phyloP scores from a whole-genome alignment of 1,140 invertebrate species.

The Lysiphlebus fabarum region DNA sequence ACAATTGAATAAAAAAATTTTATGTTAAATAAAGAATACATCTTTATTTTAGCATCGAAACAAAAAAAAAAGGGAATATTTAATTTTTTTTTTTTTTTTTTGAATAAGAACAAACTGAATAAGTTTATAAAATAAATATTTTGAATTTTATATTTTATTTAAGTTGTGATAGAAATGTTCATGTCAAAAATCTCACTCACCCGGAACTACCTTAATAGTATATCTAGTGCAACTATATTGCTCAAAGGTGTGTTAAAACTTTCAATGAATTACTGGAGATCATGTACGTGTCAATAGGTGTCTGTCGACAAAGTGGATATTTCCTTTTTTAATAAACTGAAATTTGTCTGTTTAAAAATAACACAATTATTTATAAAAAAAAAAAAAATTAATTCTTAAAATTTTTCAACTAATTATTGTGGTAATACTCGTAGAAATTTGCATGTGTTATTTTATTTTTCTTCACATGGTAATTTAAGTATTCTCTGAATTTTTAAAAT shows the following conservation, averaged over 20 bases:
- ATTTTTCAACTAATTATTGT: background rate
- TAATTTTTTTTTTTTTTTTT: background rate
- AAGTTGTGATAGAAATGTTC: constrained; percentile 3
- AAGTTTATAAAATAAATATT: too few relatives aligned
- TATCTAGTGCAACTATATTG: constrained; percentile 12
- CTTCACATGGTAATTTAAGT: background rate
- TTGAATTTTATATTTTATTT: background rate
- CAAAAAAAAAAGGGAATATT: too few relatives aligned
- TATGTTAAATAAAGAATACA: too few relatives aligned
- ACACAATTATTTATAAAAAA: background rate
- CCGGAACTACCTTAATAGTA: constrained; percentile 34
- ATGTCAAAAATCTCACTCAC: constrained; percentile 37
- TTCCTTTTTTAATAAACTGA: background rate
- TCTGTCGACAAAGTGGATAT: constrained; percentile 6
- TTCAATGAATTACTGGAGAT: constrained; percentile 3
- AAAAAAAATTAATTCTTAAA: background rate
- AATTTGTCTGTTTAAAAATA: background rate
- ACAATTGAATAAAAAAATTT: too few relatives aligned
- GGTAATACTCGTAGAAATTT: too few relatives aligned
- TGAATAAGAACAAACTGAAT: background rate
- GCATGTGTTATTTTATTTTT: background rate
- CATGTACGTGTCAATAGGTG: constrained; percentile 6
- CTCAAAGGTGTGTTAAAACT: background rate
- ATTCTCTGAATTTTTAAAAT: background rate
- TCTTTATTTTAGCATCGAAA: too few relatives aligned